Evolutionary conservation across 2,888 invertebrate species (phyloP).

Genomic region (Eupsilia transversa): DNA sequence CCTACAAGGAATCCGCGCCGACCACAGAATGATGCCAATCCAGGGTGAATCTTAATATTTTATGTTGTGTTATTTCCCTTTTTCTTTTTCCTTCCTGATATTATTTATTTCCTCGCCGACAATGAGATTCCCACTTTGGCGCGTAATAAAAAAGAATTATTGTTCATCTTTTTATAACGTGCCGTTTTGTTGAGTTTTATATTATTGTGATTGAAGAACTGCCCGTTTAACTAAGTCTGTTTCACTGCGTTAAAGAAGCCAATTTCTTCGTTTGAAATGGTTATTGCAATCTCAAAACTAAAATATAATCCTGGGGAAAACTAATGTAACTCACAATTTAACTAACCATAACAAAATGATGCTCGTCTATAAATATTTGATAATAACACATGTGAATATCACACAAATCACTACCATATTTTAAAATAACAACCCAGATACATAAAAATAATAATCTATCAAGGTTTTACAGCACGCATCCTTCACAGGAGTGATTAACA

Average conservation of each 20-base stretch:
- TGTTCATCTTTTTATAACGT: slow-evolving; percentile 89
- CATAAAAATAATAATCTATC: slow-evolving; percentile 68
- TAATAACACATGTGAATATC: too few species aligned
- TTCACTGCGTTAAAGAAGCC: slow-evolving; percentile 10
- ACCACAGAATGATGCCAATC: slow-evolving; percentile 90
- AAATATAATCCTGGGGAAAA: background rate
- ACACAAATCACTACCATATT: slow-evolving; percentile 1
- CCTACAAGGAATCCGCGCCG: slow-evolving; percentile 86
- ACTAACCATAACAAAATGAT: background rate
- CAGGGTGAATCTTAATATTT: slow-evolving; percentile 90
- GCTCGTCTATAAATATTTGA: background rate
- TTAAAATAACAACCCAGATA: slow-evolving; percentile 30
- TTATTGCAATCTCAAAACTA: background rate
- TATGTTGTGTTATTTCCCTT: slow-evolving; percentile 90
- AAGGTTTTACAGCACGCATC: slow-evolving; percentile 71
- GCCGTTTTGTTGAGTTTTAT: slow-evolving; percentile 88
- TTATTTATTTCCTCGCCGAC: slow-evolving; percentile 90
- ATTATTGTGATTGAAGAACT: slow-evolving; percentile 85
- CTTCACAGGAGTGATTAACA: slow-evolving; percentile 86
- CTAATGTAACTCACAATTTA: background rate
- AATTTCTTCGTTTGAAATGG: background rate
- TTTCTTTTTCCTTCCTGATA: slow-evolving; percentile 89
- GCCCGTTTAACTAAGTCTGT: slow-evolving; percentile 71
- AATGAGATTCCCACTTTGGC: slow-evolving; percentile 90
- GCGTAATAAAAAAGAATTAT: slow-evolving; percentile 90